Conservation (phyloP, 2,113 vertebrate species). For the Caretta caretta region DNA sequence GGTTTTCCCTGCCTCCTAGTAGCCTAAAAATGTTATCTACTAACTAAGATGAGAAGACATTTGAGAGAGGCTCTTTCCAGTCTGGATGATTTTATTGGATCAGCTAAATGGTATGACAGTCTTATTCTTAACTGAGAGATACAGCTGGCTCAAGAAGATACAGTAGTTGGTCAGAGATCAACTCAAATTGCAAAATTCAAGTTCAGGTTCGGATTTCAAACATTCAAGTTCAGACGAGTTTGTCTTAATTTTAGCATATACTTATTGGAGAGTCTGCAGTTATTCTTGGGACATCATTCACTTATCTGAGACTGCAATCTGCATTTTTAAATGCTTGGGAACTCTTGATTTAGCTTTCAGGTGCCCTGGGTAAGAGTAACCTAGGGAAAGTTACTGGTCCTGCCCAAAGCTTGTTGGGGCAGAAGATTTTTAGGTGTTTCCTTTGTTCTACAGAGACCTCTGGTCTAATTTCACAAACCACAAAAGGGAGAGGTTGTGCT, state of each 20-base stretch:
- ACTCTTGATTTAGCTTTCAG: not conserved
- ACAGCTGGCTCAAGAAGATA: not conserved
- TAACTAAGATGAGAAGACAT: constrained; percentile 58
- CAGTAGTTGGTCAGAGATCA: not conserved
- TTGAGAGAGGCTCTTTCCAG: constrained; percentile 41
- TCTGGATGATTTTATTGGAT: constrained; percentile 51
- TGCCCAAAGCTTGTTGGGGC: not conserved
- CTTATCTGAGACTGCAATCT: not conserved
- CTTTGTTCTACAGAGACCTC: not conserved
- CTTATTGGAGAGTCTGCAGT: not conserved
- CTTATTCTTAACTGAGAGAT: not conserved
- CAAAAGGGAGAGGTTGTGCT: not conserved
- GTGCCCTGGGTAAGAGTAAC: not conserved
- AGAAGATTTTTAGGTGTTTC: not conserved
- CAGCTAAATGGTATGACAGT: constrained; percentile 20
- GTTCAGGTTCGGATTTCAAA: not conserved
- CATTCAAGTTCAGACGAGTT: not conserved
- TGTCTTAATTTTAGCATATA: not conserved
- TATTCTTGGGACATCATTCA: not conserved
- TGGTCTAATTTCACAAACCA: not conserved
- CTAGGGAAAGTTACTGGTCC: not conserved
- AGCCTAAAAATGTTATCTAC: constrained; percentile 7
- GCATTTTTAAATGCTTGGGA: not conserved
- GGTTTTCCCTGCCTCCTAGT: constrained; percentile 35
- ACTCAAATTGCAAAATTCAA: not conserved